These are phyloP conservation scores for Thera obeliscata DNA, from an alignment of 2,888 invertebrate species.

Conservation along the genomic window DNA sequence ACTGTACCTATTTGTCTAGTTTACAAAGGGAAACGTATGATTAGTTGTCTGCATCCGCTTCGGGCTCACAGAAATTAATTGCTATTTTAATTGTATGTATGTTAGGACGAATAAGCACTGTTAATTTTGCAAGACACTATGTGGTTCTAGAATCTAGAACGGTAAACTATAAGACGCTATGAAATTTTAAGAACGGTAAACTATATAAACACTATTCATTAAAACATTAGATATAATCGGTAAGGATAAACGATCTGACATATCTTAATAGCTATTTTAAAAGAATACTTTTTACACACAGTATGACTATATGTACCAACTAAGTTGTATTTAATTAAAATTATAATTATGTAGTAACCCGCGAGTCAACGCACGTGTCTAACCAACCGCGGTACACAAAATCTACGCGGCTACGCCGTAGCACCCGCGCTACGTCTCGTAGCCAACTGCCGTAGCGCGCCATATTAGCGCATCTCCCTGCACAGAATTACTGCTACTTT, in stretches of 20 bases:
- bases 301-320: too few relatives aligned
- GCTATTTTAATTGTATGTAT: constrained; percentile 27
- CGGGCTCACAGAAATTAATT: constrained; percentile 26
- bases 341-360: constrained; percentile 10
- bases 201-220: too few relatives aligned
- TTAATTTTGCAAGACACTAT: background rate
- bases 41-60: constrained; percentile 19
- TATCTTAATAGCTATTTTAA: too few relatives aligned
- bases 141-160: background rate
- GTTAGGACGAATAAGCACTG: background rate
- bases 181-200: too few relatives aligned
- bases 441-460: constrained; percentile 73
- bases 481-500: constrained; percentile 29
- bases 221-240: too few relatives aligned
- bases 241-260: too few relatives aligned
- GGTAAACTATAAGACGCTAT: too few relatives aligned
- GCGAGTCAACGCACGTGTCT: constrained; percentile 51
- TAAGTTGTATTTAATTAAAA: too few relatives aligned
- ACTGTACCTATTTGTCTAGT: constrained; percentile 11
- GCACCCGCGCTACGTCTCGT: constrained; percentile 70
- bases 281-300: too few relatives aligned
- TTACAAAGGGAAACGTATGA: constrained; percentile 28
- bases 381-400: constrained; percentile 44
- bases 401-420: constrained; percentile 55
- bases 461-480: constrained; percentile 63